Evolutionary conservation across 1,140 invertebrate species (phyloP), one percentile per base, ranked within the genome.

Genomic region (Odontomachus brunneus): DNA sequence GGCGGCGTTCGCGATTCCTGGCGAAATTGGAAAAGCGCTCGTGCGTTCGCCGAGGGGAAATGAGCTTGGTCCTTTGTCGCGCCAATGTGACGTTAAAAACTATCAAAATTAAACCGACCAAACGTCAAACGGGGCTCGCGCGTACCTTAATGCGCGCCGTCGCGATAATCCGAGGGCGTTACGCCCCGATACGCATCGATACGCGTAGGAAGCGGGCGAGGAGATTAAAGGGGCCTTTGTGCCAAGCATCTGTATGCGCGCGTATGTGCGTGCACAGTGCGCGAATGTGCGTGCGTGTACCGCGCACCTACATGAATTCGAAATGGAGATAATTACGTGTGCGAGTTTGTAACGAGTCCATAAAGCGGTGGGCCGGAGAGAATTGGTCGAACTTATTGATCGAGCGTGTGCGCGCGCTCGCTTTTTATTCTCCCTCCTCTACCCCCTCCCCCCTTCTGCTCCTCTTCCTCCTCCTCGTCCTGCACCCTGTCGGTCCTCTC

Each of bases 331-430:
- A 87, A 87, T 87, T 87, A 87, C 86, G 86, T 44, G 83, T 73
- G 60, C 66, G 84, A 84, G 89, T 67, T 72, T 83, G 82, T 90
- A 90, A 90, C 89, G 86, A 88, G 90, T 91, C 88, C 86, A 90
- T 90, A 91, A 91, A 91, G 85, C 83, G 84, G 55, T 82, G 83
- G 48, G 60, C 60, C 65, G 69, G 82, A 67, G 85, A 90, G 85
- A 90, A 85, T 82, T 82, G 83, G 84, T 80, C 82, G 84, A 89
- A 91, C 88, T 91, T 90, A 90, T 91, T 84, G 88, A 91, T 91
- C 87, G 81, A 33, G 24, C 49, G 33, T 78, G 65, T 38, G 55
- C 49, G 66, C 74, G 86, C 66, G 82, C 29, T 49, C 76, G 67
- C 82, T 85, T 90, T 88, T 84, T 90, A 89, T 87, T 49, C 60